Evolutionary conservation across 2,797 vertebrate species (phyloP).

Genomic region (Hydrocynus forskahlii): DNA sequence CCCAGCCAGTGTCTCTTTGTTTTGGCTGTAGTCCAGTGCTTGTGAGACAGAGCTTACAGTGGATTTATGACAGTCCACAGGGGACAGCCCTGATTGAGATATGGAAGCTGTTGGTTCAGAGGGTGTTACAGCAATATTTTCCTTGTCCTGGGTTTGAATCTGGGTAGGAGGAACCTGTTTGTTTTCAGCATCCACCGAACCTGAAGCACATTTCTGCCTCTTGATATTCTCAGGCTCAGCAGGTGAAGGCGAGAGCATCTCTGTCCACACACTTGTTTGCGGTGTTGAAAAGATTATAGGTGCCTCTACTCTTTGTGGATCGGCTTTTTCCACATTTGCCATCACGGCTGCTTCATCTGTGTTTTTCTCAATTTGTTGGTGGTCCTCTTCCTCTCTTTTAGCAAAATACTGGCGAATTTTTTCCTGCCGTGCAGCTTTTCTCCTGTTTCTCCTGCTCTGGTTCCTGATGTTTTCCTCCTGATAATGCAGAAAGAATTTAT

Average conservation of each 20-base stretch:
- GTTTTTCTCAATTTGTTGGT: slow-evolving; percentile 18
- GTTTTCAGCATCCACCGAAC: slow-evolving; percentile 34
- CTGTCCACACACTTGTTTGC: slow-evolving; percentile 18
- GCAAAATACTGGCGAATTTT: slow-evolving; percentile 68
- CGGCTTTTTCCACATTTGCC: slow-evolving; percentile 29
- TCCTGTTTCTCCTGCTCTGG: slow-evolving; percentile 60
- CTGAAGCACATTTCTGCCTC: slow-evolving; percentile 21
- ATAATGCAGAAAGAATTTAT: slow-evolving; percentile 50
- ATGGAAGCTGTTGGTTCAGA: slow-evolving; percentile 20
- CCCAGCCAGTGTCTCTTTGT: slow-evolving; percentile 7
- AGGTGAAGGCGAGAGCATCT: slow-evolving; percentile 31
- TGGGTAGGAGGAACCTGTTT: slow-evolving; percentile 18
- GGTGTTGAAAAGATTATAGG: slow-evolving; percentile 40
- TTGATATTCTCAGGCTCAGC: slow-evolving; percentile 29
- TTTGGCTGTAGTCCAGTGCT: slow-evolving; percentile 24
- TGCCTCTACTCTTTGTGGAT: slow-evolving; percentile 42
- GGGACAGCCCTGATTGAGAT: neutral
- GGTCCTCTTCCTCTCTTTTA: slow-evolving; percentile 49
- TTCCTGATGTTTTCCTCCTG: slow-evolving; percentile 70
- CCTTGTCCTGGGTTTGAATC: slow-evolving; percentile 28
- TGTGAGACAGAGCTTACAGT: slow-evolving; percentile 23
- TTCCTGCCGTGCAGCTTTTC: slow-evolving; percentile 68
- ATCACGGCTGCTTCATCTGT: neutral
- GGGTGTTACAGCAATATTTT: neutral
- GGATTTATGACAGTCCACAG: slow-evolving; percentile 16